Percentiles rank a stretch among this genome's conserved stretches.
Evolutionary conservation across 2,888 invertebrate species (phyloP).

Genomic region (Pyralis farinalis): DNA sequence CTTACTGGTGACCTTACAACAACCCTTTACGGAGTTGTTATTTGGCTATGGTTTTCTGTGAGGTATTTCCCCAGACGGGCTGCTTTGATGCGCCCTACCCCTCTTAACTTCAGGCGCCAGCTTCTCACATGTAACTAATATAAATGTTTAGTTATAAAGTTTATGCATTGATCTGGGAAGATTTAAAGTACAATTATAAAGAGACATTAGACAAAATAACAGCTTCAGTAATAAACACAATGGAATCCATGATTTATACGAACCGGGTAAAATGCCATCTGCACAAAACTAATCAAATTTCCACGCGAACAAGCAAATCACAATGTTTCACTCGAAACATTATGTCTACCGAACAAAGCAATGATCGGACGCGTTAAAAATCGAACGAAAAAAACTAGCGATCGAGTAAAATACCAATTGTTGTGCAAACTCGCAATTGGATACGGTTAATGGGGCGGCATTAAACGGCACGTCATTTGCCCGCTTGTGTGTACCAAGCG

Average conservation of each 20-base stretch:
- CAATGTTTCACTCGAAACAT: conserved; percentile 46
- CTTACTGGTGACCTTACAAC: no score
- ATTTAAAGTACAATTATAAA: no score
- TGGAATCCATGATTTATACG: conserved; percentile 55
- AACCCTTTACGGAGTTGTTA: no score
- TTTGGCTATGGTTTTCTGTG: no score
- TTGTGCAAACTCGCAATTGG: conserved; percentile 77
- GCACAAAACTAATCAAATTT: conserved; percentile 75
- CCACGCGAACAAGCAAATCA: conserved; percentile 60
- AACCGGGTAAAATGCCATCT: conserved; percentile 57
- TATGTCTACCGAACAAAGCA: conserved; percentile 47
- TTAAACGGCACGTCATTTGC: conserved; percentile 55
- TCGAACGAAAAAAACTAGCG: conserved; percentile 62
- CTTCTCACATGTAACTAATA: no score
- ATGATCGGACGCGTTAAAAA: conserved; percentile 64
- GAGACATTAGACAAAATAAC: neutral
- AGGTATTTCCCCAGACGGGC: no score
- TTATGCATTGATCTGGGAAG: no score
- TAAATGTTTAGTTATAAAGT: no score
- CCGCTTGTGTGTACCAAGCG: conserved; percentile 66
- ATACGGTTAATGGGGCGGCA: conserved; percentile 74
- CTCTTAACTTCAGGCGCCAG: no score
- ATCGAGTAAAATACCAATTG: conserved; percentile 73
- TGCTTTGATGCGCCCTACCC: no score
- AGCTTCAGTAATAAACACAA: conserved; percentile 21